These are phyloP conservation scores for Archips xylosteana DNA, from an alignment of 2,888 invertebrate genomes.

Conservation along the genomic window DNA sequence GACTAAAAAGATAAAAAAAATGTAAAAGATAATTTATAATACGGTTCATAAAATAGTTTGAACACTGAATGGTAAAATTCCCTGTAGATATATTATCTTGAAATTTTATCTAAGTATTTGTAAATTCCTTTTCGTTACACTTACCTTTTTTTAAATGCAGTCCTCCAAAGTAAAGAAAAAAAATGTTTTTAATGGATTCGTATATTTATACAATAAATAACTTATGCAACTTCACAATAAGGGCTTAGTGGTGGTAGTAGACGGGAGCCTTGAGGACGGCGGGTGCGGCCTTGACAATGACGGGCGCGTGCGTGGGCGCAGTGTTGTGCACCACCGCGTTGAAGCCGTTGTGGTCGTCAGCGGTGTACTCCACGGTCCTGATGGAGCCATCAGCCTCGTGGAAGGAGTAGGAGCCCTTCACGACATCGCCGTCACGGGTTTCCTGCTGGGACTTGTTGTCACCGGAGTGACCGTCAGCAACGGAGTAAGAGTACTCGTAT, in stretches of 20 bases:
- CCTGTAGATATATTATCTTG: too few relatives aligned
- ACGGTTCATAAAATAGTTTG: too few relatives aligned
- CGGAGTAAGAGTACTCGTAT: conserved; percentile 77
- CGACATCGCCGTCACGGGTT: conserved; percentile 80
- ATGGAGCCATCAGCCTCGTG: conserved; percentile 81
- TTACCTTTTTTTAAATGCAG: too few relatives aligned
- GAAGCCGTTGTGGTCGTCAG: conserved; percentile 76
- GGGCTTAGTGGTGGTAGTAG: conserved; percentile 47
- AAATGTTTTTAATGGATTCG: conserved; percentile 18
- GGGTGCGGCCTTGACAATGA: conserved; percentile 49
- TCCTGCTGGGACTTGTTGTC: conserved; percentile 81
- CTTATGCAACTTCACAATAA: conserved; percentile 11
- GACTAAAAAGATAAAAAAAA: too few relatives aligned
- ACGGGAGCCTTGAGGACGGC: conserved; percentile 48
- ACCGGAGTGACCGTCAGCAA: conserved; percentile 77
- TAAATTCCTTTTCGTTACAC: too few relatives aligned
- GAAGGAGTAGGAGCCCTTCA: conserved; percentile 83
- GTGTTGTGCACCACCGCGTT: conserved; percentile 63
- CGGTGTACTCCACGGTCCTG: conserved; percentile 80
- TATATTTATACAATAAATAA: conserved; percentile 33
- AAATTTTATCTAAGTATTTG: too few relatives aligned
- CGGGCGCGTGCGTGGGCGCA: conserved; percentile 48
- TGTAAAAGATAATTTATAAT: too few relatives aligned
- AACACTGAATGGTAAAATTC: too few relatives aligned
- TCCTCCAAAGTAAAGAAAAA: too few relatives aligned